Conservation (phyloP, 2,113 vertebrate genomes). For the Pollimyrus isidori region DNA sequence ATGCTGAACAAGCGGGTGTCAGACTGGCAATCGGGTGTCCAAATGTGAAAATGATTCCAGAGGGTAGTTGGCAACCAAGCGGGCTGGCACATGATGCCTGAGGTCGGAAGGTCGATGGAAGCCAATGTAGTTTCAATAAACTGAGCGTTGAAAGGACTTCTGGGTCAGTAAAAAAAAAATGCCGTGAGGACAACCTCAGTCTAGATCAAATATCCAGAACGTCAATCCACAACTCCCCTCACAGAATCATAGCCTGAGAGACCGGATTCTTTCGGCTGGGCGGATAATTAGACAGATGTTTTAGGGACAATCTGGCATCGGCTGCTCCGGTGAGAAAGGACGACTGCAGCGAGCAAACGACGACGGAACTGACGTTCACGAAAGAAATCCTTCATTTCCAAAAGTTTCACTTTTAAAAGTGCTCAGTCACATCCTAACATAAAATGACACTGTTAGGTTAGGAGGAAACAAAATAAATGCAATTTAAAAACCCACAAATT, state of each 20-base stretch:
- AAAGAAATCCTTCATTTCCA: slow-evolving; percentile 3
- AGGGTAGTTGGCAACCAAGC: background rate
- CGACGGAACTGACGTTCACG: background rate
- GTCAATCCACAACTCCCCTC: background rate
- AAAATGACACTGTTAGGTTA: background rate
- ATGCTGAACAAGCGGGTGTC: background rate
- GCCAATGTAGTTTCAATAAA: background rate
- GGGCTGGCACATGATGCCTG: background rate
- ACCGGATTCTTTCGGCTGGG: background rate
- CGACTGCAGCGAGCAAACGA: background rate
- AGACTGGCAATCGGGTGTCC: background rate
- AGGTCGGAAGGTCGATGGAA: background rate
- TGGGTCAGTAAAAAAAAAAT: background rate
- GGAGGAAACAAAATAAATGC: background rate
- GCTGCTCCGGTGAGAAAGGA: background rate
- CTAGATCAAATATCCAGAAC: background rate
- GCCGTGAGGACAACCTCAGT: background rate
- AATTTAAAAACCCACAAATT: background rate
- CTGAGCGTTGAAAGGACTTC: background rate
- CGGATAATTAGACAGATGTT: background rate
- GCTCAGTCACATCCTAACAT: background rate
- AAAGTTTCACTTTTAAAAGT: background rate
- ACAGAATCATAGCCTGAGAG: background rate
- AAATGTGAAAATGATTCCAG: background rate
- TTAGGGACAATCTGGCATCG: background rate